Percentiles rank a stretch among this genome's conserved stretches.
These are phyloP conservation scores for Smittia sp. DNA, from an alignment of 2,888 invertebrate species.

Conservation along the genomic window DNA sequence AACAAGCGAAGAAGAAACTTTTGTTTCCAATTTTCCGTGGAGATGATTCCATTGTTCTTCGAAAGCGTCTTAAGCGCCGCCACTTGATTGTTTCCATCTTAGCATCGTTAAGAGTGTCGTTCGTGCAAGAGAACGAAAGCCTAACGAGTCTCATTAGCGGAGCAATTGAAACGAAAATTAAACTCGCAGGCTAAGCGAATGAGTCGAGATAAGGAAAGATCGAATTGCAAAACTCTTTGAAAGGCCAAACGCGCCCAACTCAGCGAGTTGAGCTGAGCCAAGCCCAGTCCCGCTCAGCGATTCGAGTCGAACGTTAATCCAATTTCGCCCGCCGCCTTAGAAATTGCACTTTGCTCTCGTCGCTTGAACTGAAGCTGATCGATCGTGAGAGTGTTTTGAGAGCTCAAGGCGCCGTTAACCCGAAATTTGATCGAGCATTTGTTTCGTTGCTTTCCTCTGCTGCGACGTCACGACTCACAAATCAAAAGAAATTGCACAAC, in stretches of 20 bases:
- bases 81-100: constrained; percentile 10
- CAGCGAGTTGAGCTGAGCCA: background rate
- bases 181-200: background rate
- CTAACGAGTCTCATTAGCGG: background rate
- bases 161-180: background rate
- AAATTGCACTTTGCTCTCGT: background rate
- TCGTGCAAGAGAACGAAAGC: background rate
- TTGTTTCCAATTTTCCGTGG: background rate
- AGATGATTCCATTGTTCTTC: constrained; percentile 8
- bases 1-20: background rate
- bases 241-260: background rate
- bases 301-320: background rate
- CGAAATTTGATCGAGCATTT: background rate
- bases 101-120: background rate
- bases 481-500: background rate
- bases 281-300: background rate
- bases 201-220: background rate
- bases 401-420: background rate
- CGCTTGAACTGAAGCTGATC: background rate
- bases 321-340: background rate
- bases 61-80: background rate
- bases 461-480: too few species aligned
- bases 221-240: background rate
- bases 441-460: background rate
- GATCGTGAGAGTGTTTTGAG: background rate